A percentile compares a stretch with the other conserved stretches of the same genome.
These are phyloP conservation scores for Varecia variegata DNA, from an alignment of 2,797 vertebrate genomes.

Conservation along the genomic window DNA sequence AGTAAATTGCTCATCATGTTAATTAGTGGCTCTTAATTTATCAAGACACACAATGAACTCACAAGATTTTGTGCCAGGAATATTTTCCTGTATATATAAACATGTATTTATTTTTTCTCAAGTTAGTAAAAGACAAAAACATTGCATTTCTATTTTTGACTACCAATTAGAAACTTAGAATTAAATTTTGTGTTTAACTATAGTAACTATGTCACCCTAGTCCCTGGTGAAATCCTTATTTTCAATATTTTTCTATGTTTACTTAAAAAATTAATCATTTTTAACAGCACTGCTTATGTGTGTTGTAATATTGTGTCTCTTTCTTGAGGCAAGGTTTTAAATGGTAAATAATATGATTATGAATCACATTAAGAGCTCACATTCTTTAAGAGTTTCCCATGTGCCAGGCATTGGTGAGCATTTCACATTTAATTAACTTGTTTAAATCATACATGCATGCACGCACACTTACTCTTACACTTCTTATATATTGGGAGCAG, in stretches of 20 bases:
- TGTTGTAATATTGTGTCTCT: background rate
- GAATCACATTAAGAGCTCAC: background rate
- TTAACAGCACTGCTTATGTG: background rate
- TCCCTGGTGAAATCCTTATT: slow-evolving; percentile 6
- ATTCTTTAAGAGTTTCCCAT: background rate
- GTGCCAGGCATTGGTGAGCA: background rate
- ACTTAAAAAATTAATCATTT: background rate
- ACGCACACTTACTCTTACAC: background rate
- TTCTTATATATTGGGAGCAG: background rate
- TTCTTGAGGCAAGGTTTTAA: background rate
- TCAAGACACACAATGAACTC: slow-evolving; percentile 49
- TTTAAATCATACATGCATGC: background rate
- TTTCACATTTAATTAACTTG: background rate
- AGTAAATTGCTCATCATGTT: slow-evolving; percentile 52
- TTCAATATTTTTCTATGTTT: background rate
- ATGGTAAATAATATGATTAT: background rate
- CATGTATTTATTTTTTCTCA: background rate
- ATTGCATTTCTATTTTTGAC: background rate
- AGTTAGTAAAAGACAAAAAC: slow-evolving; percentile 9
- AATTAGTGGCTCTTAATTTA: slow-evolving; percentile 57
- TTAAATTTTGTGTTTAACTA: slow-evolving; percentile 14
- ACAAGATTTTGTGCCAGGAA: background rate
- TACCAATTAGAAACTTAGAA: background rate
- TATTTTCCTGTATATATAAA: slow-evolving; percentile 10
- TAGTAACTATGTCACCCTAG: background rate